Percentiles rank a stretch among this genome's conserved stretches.
Evolutionary conservation across 37 sponge, comb jelly and placozoan species (phyloP).

Genomic region (Crambe crambe): DNA sequence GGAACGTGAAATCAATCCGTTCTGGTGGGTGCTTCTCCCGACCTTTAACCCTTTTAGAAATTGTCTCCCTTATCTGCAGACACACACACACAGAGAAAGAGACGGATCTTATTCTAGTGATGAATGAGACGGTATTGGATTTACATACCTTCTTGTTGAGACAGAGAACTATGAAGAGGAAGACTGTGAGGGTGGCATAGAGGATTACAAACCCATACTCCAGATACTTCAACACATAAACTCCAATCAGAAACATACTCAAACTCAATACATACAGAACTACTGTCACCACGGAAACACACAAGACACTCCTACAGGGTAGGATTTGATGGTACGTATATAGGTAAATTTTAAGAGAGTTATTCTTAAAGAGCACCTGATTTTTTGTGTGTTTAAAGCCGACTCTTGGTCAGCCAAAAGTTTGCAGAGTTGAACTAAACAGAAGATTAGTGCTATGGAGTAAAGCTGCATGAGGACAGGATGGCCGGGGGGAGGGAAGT

Average conservation of each 20-base stretch:
- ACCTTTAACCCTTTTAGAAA: neutral
- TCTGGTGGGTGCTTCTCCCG: neutral
- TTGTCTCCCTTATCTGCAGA: neutral
- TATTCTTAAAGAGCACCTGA: no score
- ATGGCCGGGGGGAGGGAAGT: neutral
- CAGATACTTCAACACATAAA: neutral
- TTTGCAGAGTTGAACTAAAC: no score
- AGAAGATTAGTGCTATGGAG: neutral
- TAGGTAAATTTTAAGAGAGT: no score
- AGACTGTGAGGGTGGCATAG: neutral
- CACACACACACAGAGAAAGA: neutral
- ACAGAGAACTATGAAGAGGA: slow-evolving; percentile 16
- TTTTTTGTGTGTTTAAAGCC: no score
- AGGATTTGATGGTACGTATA: no score
- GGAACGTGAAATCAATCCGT: no score
- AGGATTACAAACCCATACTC: slow-evolving; percentile 22
- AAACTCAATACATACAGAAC: slow-evolving; percentile 14
- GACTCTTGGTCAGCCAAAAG: no score
- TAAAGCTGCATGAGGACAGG: slow-evolving; percentile 2
- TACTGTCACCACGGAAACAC: slow-evolving; percentile 12
- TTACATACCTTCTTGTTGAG: slow-evolving; percentile 11
- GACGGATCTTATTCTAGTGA: neutral
- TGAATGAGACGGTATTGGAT: neutral
- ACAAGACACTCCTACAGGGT: neutral
- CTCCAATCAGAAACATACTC: slow-evolving; percentile 1